phyloP scores from a whole-genome alignment of 2,113 vertebrate genomes.

The Potamarius usumacintae region DNA sequence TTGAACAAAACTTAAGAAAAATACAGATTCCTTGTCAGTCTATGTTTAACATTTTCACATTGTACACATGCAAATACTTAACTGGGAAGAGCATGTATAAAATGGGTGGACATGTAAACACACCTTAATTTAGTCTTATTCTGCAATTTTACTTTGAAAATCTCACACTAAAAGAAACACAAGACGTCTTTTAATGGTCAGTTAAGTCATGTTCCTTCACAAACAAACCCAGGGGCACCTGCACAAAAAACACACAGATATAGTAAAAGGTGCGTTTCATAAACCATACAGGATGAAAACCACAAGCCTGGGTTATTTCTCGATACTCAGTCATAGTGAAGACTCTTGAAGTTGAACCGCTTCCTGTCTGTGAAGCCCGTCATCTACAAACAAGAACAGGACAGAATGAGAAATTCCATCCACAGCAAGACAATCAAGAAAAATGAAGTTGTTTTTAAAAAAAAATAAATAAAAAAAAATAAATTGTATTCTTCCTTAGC shows the following conservation, averaged over 20 bases:
- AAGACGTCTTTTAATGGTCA: not conserved
- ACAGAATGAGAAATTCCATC: not conserved
- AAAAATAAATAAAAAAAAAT: not conserved
- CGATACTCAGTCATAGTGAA: slow-evolving; percentile 84
- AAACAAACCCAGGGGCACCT: not conserved
- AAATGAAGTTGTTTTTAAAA: not conserved
- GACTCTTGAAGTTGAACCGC: slow-evolving; percentile 85
- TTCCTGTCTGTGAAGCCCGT: slow-evolving; percentile 89
- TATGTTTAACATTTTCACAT: not conserved
- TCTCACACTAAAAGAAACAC: not conserved
- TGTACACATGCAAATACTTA: not conserved
- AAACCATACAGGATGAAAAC: slow-evolving; percentile 10
- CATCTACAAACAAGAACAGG: slow-evolving; percentile 73
- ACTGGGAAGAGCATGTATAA: not conserved
- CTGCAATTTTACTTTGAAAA: not conserved
- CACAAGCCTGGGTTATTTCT: slow-evolving; percentile 20
- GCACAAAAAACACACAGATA: not conserved
- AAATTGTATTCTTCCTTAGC: not conserved
- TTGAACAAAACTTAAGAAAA: not conserved
- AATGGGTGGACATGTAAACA: not conserved
- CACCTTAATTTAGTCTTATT: not conserved
- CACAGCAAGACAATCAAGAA: slow-evolving; percentile 4
- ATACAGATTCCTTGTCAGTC: not conserved
- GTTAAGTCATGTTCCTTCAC: not conserved
- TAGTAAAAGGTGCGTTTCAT: not conserved